Base-by-base conservation (phyloP, 2,797 vertebrate species). In the Eulemur albifrons region DNA sequence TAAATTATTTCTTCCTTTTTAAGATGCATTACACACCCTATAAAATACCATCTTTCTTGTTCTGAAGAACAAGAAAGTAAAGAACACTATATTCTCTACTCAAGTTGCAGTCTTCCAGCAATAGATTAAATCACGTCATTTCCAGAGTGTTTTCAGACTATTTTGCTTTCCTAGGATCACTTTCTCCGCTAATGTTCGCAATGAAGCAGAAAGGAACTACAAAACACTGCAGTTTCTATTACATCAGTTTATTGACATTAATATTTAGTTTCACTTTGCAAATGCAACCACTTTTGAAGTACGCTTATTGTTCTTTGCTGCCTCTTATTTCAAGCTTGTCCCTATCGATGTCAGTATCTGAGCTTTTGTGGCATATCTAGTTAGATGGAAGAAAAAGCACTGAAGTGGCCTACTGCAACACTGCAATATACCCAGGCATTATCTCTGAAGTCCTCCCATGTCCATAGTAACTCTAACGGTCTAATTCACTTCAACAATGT, bases 261-360 rank as follows among this genome's bases (percentile, higher is more conserved):
- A 92, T 90, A 93, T 77, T 95, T 85, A 70, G 54, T 77, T 96
- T 92, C 86, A 85, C 63, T 88, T 94, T 90, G n/a, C 77, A 93
- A 96, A 81, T 79, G n/a, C 61, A 95, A 85, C 69, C 12, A 63
- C 48, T 72, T 95, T 80, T 95, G 61, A 96, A 91, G 32, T n/a
- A 93, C 63, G 45, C 21, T 94, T 95, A 77, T 45, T 95, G 61
- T 96, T 90, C 83, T 75, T 87, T 87, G n/a, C 59, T 50, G 65
- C 43, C 48, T 79, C 43, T 79, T 95, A 94, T 84, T 97, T 97
- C 67, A 85, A 77, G 82, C 1, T 83, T 35, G 69, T 90, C 93
- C 81, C 25, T 88, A 65, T 96, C 23, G 50, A 7, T 70, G 43
- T 93, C 67, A 92, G n/a, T 43, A 75, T 88, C 45, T 79, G 75